Conservation (phyloP, 2,113 vertebrate genomes). For the Indicator indicator region DNA sequence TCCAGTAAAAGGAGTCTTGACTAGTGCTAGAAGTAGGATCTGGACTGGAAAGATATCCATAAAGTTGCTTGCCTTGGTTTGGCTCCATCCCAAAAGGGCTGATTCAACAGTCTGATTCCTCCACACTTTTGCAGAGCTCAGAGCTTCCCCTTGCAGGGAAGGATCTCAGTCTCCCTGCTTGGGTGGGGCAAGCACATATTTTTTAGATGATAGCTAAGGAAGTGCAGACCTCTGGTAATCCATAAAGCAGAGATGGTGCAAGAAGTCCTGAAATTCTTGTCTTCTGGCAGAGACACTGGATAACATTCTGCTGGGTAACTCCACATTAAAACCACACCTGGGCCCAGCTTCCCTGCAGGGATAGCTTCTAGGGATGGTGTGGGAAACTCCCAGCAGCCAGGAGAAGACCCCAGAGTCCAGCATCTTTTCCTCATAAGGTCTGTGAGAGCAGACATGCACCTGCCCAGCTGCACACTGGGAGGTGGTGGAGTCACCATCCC, state of each 20-base stretch:
- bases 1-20: neutral
- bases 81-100: neutral
- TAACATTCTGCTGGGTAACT: neutral
- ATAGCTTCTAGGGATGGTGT: neutral
- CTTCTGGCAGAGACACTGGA: neutral
- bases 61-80: neutral
- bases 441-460: neutral
- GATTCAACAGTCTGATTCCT: neutral
- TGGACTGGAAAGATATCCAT: neutral
- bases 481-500: no score
- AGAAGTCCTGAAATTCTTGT: neutral
- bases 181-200: conserved; percentile 18
- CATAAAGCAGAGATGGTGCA: neutral
- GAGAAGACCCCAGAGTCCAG: neutral
- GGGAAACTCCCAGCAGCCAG: neutral
- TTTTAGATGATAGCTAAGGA: neutral
- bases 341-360: neutral
- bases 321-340: neutral
- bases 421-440: neutral
- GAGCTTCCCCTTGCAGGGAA: neutral
- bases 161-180: neutral
- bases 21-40: neutral
- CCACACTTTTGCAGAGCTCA: neutral
- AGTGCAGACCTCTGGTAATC: neutral
- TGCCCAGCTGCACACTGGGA: neutral